These are phyloP conservation scores for Magallana gigas DNA, from an alignment of 1,140 invertebrate species.

Conservation along the genomic window DNA sequence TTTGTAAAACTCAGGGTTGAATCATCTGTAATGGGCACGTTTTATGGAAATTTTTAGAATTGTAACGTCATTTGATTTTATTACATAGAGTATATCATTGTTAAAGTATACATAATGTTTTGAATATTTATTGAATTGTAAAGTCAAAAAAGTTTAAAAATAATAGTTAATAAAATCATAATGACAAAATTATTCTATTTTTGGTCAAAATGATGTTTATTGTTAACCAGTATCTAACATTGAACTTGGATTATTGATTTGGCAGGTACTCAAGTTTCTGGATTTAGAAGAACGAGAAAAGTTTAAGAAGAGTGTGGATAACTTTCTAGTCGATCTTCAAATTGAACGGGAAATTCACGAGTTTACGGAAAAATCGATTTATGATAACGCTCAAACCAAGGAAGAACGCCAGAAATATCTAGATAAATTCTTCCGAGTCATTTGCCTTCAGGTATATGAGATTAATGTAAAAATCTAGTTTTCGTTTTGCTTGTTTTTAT, in stretches of 20 bases:
- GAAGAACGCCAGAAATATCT: constrained; percentile 94
- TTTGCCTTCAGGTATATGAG: constrained; percentile 87
- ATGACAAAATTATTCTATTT: no score
- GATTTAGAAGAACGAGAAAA: constrained; percentile 89
- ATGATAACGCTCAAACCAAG: constrained; percentile 95
- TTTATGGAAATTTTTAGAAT: no score
- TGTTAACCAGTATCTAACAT: no score
- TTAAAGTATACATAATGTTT: no score
- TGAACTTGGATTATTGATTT: not conserved
- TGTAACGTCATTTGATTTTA: no score
- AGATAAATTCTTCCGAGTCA: constrained; percentile 98
- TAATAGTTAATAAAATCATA: no score
- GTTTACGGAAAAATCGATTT: constrained; percentile 87
- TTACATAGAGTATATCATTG: no score
- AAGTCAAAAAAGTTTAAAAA: no score
- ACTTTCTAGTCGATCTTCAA: constrained; percentile 90
- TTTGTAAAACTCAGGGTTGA: no score
- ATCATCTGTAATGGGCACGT: no score
- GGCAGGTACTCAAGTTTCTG: constrained; percentile 90
- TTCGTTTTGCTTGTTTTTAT: not conserved
- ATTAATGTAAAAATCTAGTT: not conserved
- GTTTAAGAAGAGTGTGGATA: constrained; percentile 92
- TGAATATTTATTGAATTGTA: no score
- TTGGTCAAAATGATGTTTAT: no score
- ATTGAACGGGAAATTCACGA: constrained; percentile 88